phyloP scores from a whole-genome alignment of 1,140 invertebrate species.

The Nephotettix cincticeps region DNA sequence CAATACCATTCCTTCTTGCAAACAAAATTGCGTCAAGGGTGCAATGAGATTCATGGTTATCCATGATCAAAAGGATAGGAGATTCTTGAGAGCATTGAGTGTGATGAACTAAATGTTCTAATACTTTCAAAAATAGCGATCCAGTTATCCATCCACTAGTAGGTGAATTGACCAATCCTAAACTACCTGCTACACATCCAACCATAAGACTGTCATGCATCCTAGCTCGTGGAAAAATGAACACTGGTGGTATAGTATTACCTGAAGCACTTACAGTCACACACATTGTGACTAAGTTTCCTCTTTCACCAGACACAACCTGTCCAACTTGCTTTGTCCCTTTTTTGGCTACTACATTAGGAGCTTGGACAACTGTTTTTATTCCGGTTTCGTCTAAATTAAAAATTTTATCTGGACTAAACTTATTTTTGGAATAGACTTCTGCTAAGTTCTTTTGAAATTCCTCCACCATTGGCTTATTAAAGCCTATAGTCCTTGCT shows the following conservation, averaged over 20 bases:
- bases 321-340: constrained; percentile 16
- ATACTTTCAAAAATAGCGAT: neutral
- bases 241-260: constrained; percentile 45
- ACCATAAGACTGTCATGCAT: constrained; percentile 34
- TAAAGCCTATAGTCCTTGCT: constrained; percentile 45
- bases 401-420: constrained; percentile 35
- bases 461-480: constrained; percentile 41
- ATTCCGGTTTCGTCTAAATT: constrained; percentile 49
- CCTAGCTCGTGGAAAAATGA: constrained; percentile 45
- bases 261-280: constrained; percentile 40
- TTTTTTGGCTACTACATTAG: constrained; percentile 29
- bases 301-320: constrained; percentile 33
- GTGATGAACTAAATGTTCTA: constrained; percentile 45
- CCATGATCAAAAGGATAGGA: constrained; percentile 43
- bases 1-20: constrained; percentile 43
- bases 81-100: constrained; percentile 39
- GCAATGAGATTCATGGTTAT: constrained; percentile 42
- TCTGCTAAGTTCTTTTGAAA: constrained; percentile 42
- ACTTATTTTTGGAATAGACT: constrained; percentile 40
- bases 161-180: constrained; percentile 24
- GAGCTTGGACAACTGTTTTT: constrained; percentile 42
- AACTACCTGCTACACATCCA: constrained; percentile 41
- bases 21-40: constrained; percentile 36
- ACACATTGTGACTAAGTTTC: constrained; percentile 41
- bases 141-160: constrained; percentile 3